A percentile compares a stretch with the other conserved stretches of the same genome.
phyloP scores from a whole-genome alignment of 2,797 vertebrate genomes.

The Eulemur coronatus region DNA sequence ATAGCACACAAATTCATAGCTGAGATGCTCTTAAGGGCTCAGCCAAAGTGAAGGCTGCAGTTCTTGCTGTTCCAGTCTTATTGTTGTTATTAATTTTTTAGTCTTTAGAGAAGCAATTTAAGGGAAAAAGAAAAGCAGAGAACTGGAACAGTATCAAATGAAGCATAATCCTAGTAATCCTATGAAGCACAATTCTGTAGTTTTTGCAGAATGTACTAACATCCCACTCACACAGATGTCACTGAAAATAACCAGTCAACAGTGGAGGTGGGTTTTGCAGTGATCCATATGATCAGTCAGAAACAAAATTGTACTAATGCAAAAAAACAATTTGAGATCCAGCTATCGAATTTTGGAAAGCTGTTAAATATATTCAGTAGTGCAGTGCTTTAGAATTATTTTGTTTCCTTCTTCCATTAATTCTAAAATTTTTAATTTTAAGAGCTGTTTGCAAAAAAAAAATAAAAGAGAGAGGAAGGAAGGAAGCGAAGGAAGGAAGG shows the following conservation, averaged over 20 bases:
- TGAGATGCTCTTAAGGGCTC: neutral
- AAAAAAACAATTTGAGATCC: constrained; percentile 55
- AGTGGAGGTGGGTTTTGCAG: constrained; percentile 39
- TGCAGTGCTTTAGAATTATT: constrained; percentile 41
- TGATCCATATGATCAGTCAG: constrained; percentile 28
- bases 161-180: constrained; percentile 13
- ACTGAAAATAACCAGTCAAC: constrained; percentile 46
- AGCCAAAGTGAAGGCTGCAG: neutral
- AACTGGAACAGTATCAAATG: neutral
- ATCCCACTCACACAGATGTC: constrained; percentile 71
- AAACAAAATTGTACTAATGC: constrained; percentile 24
- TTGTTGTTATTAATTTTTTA: neutral
- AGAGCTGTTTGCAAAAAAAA: neutral
- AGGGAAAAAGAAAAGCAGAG: neutral
- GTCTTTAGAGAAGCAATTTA: neutral
- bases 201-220: constrained; percentile 45
- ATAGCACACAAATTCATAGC: neutral
- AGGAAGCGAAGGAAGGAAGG: no score
- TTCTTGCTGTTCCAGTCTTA: neutral
- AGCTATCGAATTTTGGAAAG: constrained; percentile 28
- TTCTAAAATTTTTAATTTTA: constrained; percentile 32
- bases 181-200: neutral
- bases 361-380: constrained; percentile 6
- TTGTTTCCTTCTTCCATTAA: constrained; percentile 27
- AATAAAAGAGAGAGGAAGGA: neutral